These are phyloP conservation scores for Ormyrus pomaceus DNA, from an alignment of 2,888 invertebrate genomes.

Conservation along the genomic window DNA sequence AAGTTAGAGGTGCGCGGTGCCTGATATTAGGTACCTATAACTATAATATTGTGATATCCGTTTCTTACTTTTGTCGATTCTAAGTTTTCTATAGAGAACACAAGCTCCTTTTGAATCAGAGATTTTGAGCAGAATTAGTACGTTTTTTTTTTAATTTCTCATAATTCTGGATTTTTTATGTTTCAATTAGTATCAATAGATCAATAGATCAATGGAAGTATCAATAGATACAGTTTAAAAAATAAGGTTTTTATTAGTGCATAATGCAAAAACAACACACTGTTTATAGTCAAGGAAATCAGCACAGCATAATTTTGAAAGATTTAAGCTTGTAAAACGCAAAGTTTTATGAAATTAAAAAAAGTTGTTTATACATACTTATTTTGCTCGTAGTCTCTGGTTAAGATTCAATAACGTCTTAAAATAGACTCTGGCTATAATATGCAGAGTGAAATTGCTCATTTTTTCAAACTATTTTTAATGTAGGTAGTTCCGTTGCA, in stretches of 20 bases:
- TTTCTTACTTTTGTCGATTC: slow-evolving; percentile 51
- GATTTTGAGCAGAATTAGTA: slow-evolving; percentile 29
- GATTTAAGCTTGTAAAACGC: not conserved
- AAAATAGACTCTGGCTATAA: slow-evolving; percentile 30
- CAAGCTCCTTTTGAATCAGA: slow-evolving; percentile 12
- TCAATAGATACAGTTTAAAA: no score
- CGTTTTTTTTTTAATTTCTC: slow-evolving; percentile 41
- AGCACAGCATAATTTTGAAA: not conserved
- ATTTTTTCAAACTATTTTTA: slow-evolving; percentile 30
- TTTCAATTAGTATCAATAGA: no score
- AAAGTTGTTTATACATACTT: slow-evolving; percentile 21
- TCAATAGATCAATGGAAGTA: no score
- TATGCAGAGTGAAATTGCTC: slow-evolving; percentile 66
- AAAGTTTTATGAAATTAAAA: slow-evolving; percentile 22
- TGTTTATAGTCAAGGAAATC: no score
- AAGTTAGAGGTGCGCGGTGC: slow-evolving; percentile 35
- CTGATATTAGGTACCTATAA: slow-evolving; percentile 28
- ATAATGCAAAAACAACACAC: no score
- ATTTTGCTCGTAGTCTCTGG: slow-evolving; percentile 44
- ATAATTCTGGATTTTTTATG: no score
- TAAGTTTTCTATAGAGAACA: slow-evolving; percentile 33
- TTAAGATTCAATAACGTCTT: slow-evolving; percentile 39
- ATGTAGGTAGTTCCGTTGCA: not conserved
- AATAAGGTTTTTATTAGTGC: no score
- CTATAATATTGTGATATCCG: slow-evolving; percentile 56